phyloP scores from a whole-genome alignment of 2,797 vertebrate genomes.

The Tadarida brasiliensis region DNA sequence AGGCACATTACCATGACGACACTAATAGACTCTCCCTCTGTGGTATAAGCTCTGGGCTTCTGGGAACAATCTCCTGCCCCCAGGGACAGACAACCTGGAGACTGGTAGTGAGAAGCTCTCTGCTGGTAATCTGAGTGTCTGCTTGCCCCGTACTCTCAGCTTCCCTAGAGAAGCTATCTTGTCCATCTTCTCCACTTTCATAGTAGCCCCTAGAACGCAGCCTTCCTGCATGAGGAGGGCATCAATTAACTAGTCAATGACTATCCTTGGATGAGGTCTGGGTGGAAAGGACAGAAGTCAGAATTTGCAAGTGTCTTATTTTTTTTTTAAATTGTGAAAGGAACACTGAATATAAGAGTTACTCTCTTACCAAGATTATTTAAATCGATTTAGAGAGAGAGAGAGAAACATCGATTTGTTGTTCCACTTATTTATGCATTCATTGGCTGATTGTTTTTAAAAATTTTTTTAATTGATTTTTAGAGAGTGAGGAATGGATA shows the following conservation, averaged over 20 bases:
- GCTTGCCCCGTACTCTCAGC: accelerated
- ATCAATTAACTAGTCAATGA: no score
- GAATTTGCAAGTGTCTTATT: not conserved
- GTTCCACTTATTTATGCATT: not conserved
- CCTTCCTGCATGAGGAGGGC: not conserved
- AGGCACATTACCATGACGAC: not conserved
- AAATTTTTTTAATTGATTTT: not conserved
- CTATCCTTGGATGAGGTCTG: not conserved
- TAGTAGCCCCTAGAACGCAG: not conserved
- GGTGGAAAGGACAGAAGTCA: not conserved
- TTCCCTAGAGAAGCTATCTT: not conserved
- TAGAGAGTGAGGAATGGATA: not conserved
- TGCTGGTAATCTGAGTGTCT: not conserved
- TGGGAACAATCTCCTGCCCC: not conserved
- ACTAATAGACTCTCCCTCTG: accelerated
- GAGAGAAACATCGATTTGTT: not conserved
- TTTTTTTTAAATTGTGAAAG: not conserved
- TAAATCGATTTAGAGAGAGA: not conserved
- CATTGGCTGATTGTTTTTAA: not conserved
- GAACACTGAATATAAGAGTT: not conserved
- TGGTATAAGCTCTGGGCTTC: accelerated
- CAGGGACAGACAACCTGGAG: accelerated
- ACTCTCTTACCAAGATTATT: not conserved
- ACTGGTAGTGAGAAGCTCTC: no score
- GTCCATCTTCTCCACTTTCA: not conserved